Evolutionary conservation across 23 tunicate species (phyloP), one percentile per base, ranked within the genome.

Genomic region (Diplosoma virens): DNA sequence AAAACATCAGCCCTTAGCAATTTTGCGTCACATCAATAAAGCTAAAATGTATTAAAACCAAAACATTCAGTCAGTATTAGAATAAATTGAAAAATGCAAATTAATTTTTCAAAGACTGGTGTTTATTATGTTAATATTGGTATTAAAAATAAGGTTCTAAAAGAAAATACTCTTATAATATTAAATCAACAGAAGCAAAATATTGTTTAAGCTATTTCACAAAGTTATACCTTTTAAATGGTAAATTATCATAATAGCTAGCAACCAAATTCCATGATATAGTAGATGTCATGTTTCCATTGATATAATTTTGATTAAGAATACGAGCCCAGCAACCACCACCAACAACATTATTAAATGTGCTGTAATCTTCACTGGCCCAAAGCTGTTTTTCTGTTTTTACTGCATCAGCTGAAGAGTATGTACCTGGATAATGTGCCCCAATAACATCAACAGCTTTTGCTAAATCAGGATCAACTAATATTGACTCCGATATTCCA

Each of bases 341-440:
- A 18, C 97, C 97, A 75, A 80, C 48, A 25, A 59, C 73, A 76
- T 90, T 90, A 80, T 84, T 90, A 36, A 52, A 90, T 1, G 97
- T 90, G 52, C 97, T 90, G 82, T 90, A 84, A 73, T 90, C 97
- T 60, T 90, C 97, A 59, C 97, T 90, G 32, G 97, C 79, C 97
- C 97, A 90, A 24, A 90, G 25, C 32, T 60, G 79, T 37, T 90
- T 90, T 21, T 76, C 81, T 2, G 97, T 84, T 59, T 84, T 36
- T 17, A 37, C 30, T 0, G 90, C 84, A 3, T 25, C 23, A 25
- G 34, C 54, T 3, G 69, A 33, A 9, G 90, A 79, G 16, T 45
- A 48, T 14, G 97, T 90, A 3, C 97, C 97, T 33, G 97, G 97
- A 67, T 90, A 90, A 71, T 90, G 97, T 24, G 86, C 68, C 6